Evolutionary conservation across 2,113 vertebrate genomes (phyloP).

Genomic region (Myocastor coypus): DNA sequence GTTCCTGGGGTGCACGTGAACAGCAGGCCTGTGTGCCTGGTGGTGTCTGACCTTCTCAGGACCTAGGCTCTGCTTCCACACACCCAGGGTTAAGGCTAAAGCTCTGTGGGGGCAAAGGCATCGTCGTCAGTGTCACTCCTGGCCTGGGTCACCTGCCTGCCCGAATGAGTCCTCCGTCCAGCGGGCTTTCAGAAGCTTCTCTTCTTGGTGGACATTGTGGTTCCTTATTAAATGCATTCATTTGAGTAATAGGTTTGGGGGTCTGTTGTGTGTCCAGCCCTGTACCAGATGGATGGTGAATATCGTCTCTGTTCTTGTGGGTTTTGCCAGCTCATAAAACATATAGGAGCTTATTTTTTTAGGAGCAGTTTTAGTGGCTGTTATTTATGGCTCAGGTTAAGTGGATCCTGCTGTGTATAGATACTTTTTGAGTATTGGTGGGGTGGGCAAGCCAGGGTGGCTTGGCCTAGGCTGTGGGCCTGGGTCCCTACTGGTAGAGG

Average conservation of each 20-base stretch:
- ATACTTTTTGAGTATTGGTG: background rate
- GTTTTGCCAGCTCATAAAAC: background rate
- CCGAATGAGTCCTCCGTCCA: background rate
- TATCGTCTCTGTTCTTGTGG: accelerated
- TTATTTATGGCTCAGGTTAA: constrained; percentile 21
- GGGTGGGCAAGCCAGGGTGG: background rate
- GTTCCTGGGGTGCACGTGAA: background rate
- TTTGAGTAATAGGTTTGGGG: background rate
- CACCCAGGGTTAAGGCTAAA: background rate
- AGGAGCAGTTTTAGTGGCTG: background rate
- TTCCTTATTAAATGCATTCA: background rate
- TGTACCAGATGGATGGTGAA: background rate
- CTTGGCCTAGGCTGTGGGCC: background rate
- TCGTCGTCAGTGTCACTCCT: background rate
- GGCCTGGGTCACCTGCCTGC: background rate
- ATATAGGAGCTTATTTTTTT: no score
- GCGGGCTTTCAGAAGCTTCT: background rate
- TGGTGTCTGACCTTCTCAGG: background rate
- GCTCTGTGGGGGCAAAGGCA: background rate
- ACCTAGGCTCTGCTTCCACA: background rate
- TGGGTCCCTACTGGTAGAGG: background rate
- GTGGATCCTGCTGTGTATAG: background rate
- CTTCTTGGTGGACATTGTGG: background rate
- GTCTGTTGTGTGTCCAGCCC: background rate
- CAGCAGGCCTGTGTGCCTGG: background rate